Percentiles rank a stretch among this genome's conserved stretches.
These are phyloP conservation scores for Hylia prasina DNA, from an alignment of 2,113 vertebrate species.

Conservation along the genomic window DNA sequence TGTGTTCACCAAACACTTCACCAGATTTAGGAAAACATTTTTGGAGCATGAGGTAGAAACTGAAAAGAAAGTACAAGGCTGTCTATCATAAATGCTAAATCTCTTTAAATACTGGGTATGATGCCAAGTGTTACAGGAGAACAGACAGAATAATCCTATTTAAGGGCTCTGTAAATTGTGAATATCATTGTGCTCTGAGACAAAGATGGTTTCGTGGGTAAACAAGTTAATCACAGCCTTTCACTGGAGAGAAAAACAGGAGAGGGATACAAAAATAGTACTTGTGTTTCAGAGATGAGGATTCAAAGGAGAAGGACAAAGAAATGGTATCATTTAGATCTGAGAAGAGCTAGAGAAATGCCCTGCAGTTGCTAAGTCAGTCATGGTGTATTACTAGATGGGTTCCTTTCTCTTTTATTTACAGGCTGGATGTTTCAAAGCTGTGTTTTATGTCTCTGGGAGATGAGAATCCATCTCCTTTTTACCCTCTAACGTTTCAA, in stretches of 20 bases:
- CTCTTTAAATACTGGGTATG: background rate
- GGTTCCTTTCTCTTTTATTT: background rate
- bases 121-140: background rate
- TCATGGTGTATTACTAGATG: background rate
- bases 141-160: background rate
- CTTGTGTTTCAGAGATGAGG: background rate
- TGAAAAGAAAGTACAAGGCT: background rate
- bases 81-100: background rate
- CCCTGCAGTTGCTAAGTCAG: background rate
- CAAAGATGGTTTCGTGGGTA: background rate
- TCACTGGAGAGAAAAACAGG: background rate
- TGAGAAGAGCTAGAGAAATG: background rate
- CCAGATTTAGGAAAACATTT: background rate
- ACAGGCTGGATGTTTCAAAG: background rate
- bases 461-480: background rate
- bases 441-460: background rate
- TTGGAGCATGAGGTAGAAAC: background rate
- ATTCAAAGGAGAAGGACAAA: background rate
- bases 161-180: background rate
- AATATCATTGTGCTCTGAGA: background rate
- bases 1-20: background rate
- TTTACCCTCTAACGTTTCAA: background rate
- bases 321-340: background rate
- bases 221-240: conserved; percentile 44
- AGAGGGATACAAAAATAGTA: background rate